Percentiles rank a stretch among this genome's conserved stretches.
phyloP scores from a whole-genome alignment of 1,140 invertebrate genomes.

The Drosophila eugracilis region DNA sequence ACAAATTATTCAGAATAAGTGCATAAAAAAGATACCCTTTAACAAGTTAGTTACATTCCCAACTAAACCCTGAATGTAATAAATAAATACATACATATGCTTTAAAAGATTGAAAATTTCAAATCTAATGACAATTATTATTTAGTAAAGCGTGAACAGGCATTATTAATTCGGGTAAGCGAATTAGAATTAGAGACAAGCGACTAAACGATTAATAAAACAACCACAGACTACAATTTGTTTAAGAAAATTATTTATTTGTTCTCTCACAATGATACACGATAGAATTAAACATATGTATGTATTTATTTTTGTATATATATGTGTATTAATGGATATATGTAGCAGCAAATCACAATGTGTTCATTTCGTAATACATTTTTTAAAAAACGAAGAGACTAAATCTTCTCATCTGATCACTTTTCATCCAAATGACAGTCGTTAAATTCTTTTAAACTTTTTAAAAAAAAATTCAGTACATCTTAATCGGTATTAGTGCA shows the following conservation, averaged over 20 bases:
- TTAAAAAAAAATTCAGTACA: constrained; percentile 16
- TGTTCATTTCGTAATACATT: constrained; percentile 50
- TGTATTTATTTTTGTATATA: constrained; percentile 56
- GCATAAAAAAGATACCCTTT: too few species aligned
- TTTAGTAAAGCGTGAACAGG: constrained; percentile 2
- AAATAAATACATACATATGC: constrained; percentile 47
- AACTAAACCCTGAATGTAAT: constrained; percentile 2
- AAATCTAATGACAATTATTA: background rate
- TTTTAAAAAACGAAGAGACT: constrained; percentile 22
- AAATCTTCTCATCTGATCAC: constrained; percentile 20
- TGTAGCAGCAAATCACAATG: constrained; percentile 69
- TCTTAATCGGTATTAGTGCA: background rate
- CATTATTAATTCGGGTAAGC: background rate
- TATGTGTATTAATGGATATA: constrained; percentile 42
- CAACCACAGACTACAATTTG: constrained; percentile 63
- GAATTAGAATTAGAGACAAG: constrained; percentile 10
- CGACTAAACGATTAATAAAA: constrained; percentile 66
- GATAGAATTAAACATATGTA: constrained; percentile 73
- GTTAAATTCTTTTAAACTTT: constrained; percentile 19
- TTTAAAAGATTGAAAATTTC: constrained; percentile 13
- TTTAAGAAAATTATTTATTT: constrained; percentile 70
- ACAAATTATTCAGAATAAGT: background rate
- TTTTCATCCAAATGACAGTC: constrained; percentile 8
- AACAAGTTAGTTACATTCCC: background rate
- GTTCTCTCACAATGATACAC: constrained; percentile 67